phyloP scores from a whole-genome alignment of 2,888 invertebrate species.

The Anorthoa munda region DNA sequence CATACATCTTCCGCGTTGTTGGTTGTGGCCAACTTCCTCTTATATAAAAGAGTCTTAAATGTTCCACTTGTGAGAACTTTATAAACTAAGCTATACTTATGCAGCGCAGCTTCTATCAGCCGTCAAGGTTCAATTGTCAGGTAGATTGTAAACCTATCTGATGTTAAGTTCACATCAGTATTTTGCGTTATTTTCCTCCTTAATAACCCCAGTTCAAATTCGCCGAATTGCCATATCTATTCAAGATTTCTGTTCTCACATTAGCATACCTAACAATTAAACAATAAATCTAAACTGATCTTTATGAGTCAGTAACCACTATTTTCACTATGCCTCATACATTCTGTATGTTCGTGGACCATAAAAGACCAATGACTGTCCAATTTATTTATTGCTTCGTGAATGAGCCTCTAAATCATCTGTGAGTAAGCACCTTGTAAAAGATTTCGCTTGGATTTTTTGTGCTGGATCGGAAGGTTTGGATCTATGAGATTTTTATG shows the following conservation, averaged over 20 bases:
- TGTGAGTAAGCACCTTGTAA: constrained; percentile 61
- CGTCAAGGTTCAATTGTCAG: too few species aligned
- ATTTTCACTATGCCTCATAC: constrained; percentile 27
- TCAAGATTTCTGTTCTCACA: neutral
- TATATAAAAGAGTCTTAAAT: too few species aligned
- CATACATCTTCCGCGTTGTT: too few species aligned
- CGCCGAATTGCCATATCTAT: neutral
- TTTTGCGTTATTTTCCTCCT: neutral
- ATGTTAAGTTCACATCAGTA: neutral
- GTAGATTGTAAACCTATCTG: too few species aligned
- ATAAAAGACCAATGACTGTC: constrained; percentile 64
- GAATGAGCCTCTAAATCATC: constrained; percentile 68
- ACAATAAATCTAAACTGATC: constrained; percentile 15
- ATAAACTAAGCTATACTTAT: too few species aligned
- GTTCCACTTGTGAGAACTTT: too few species aligned
- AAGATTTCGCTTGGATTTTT: constrained; percentile 43
- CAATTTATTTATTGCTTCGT: constrained; percentile 66
- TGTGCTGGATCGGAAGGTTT: constrained; percentile 34
- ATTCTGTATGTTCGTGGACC: constrained; percentile 54
- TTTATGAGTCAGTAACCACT: constrained; percentile 38
- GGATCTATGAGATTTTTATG: neutral
- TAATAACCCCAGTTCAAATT: neutral
- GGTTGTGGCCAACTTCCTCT: too few species aligned
- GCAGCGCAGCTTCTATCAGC: too few species aligned
- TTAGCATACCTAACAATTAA: constrained; percentile 13